These are phyloP conservation scores for Halocaridina rubra DNA, from an alignment of 2,888 invertebrate species.

Conservation along the genomic window DNA sequence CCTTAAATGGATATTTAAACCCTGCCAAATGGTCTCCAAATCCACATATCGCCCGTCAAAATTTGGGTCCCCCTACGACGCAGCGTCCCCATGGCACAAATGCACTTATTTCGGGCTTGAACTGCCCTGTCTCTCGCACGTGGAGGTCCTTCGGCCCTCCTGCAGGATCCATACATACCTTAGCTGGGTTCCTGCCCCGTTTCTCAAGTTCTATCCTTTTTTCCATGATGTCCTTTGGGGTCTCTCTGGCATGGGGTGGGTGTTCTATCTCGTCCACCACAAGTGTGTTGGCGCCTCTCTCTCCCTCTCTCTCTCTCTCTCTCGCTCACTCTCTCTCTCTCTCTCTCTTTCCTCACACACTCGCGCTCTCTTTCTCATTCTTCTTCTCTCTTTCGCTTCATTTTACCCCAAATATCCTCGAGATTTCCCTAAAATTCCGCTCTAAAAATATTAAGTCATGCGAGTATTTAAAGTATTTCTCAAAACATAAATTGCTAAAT, in stretches of 20 bases:
- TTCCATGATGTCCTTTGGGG: conserved; percentile 47
- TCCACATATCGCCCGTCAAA: not conserved
- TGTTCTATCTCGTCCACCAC: conserved; percentile 26
- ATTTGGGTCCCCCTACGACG: not conserved
- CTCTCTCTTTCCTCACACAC: not conserved
- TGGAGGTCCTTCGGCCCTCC: not conserved
- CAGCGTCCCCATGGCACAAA: not conserved
- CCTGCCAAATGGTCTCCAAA: not conserved
- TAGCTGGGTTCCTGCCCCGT: conserved; percentile 59
- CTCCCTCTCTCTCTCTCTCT: conserved; percentile 1
- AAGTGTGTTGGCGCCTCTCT: conserved; percentile 47
- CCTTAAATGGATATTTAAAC: too few relatives aligned
- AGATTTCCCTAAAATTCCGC: not conserved
- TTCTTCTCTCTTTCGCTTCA: not conserved
- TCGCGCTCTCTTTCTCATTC: not conserved
- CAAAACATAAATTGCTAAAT: not conserved
- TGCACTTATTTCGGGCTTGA: not conserved
- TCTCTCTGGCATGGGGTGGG: conserved; percentile 33
- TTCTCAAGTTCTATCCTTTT: conserved; percentile 62
- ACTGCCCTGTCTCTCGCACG: not conserved
- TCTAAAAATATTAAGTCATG: too few relatives aligned
- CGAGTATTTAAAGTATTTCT: too few relatives aligned
- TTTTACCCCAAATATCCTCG: not conserved
- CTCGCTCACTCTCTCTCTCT: not conserved
- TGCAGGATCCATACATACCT: conserved; percentile 22